phyloP scores from a whole-genome alignment of 2,888 invertebrate genomes.

The Ectemnius continuus region DNA sequence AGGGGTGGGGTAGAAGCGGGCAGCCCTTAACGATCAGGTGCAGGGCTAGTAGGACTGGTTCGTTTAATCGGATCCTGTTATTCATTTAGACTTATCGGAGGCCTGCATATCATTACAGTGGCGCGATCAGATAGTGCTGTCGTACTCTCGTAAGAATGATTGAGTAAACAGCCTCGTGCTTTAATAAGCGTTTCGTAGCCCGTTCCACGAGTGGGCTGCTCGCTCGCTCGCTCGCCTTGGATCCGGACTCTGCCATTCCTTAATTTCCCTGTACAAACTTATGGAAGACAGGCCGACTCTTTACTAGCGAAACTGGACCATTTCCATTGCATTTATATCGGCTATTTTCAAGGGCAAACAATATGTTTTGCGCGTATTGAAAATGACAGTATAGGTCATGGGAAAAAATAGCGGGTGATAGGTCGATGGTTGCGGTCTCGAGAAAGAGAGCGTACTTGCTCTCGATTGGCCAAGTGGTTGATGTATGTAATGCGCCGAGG shows the following conservation, averaged over 20 bases:
- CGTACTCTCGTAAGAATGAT: constrained; percentile 32
- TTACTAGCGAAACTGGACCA: too few relatives aligned
- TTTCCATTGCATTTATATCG: too few relatives aligned
- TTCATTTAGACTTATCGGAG: constrained; percentile 35
- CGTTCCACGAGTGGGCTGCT: neutral
- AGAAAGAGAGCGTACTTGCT: too few relatives aligned
- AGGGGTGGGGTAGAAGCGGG: neutral
- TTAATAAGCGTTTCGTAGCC: constrained; percentile 35
- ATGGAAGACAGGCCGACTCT: too few relatives aligned
- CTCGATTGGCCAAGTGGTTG: too few relatives aligned
- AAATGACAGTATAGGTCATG: too few relatives aligned
- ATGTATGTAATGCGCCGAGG: too few relatives aligned
- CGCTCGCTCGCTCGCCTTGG: constrained; percentile 52
- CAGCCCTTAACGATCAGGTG: constrained; percentile 8
- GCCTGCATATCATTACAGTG: constrained; percentile 34
- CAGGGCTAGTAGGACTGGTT: constrained; percentile 29
- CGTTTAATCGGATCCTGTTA: constrained; percentile 36
- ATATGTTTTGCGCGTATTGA: too few relatives aligned
- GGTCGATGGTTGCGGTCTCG: too few relatives aligned
- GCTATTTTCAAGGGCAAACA: too few relatives aligned
- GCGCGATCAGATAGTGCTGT: constrained; percentile 32
- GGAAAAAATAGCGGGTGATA: too few relatives aligned
- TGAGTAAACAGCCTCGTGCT: constrained; percentile 37
- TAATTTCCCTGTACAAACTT: constrained; percentile 30
- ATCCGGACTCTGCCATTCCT: constrained; percentile 34